phyloP scores from a whole-genome alignment of 2,797 vertebrate genomes.

The Lacerta agilis region DNA sequence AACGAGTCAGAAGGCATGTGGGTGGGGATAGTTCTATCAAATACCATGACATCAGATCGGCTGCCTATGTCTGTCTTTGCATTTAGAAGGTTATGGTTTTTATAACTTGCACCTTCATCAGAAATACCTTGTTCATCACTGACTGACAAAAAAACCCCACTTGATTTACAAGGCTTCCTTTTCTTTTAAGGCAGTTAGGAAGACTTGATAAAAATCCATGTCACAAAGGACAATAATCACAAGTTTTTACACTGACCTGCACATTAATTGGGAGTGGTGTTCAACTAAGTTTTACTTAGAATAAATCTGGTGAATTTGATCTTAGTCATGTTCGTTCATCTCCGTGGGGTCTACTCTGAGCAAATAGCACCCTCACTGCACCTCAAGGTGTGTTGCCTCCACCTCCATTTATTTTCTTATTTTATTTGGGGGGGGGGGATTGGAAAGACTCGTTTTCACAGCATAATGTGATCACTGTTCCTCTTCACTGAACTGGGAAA shows the following conservation, averaged over 20 bases:
- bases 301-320: too few relatives aligned
- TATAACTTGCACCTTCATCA: conserved; percentile 28
- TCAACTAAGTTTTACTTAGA: too few relatives aligned
- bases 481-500: neutral
- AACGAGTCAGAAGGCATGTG: conserved; percentile 72
- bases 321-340: too few relatives aligned
- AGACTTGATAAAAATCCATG: neutral
- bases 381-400: neutral
- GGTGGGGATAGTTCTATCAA: conserved; percentile 80
- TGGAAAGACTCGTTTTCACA: neutral
- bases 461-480: neutral
- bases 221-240: neutral
- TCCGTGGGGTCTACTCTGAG: neutral
- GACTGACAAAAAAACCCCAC: neutral
- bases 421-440: neutral
- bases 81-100: conserved; percentile 59
- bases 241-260: too few relatives aligned
- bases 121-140: neutral
- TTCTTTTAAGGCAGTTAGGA: neutral
- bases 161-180: too few relatives aligned
- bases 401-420: neutral
- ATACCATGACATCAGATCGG: conserved; percentile 67
- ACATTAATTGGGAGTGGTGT: too few relatives aligned
- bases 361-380: neutral
- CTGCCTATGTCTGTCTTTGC: conserved; percentile 47